Evolutionary conservation across 1,140 invertebrate species (phyloP), one percentile per base, ranked within the genome.

Genomic region (Heliconius congener): DNA sequence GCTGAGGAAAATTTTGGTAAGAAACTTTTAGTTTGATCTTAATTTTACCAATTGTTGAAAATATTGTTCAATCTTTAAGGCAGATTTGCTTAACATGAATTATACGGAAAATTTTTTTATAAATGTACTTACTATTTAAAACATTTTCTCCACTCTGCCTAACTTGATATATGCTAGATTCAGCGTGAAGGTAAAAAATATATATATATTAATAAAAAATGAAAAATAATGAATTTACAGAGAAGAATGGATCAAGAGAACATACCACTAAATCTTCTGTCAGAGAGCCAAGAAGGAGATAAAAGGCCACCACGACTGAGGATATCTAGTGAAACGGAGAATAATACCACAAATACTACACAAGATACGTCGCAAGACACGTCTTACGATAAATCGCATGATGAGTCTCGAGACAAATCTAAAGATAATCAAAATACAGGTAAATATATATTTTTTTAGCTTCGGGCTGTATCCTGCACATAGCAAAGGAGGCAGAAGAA

Each of bases 191-290:
- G 13, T 11, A 46, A 13, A 46, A 46, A 30, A 30, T 30, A 30
- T 30, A 30, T 30, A 30, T 30, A 30, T 30, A 30, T 30, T 30
- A 30, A 30, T 30, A 30, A 30, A 30, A 4, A 46, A 16, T 46
- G 3, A 46, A 16, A 46, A 0, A 16, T 46, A 13, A 46, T 46
- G 42, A 16, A 46, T 16, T 85, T 84, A 13, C 86, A 94, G 92
- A 92, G 88, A 85, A 87, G 84, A 83, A 90, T 88, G 0, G 91
- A 94, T 72, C 85, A 82, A 50, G 90, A 92, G 70, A 94, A 94
- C 75, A 82, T 91, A 39, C 75, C 85, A 1, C 46, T 92, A 27
- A 82, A 85, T 16, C 74, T 89, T 8, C 79, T 91, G 30, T 79
- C 86, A 0, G 85, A 90, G 74, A 87, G 84, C 42, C 76, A 81